Conservation (phyloP, 2,888 invertebrate genomes). For the Melieria crassipennis region DNA sequence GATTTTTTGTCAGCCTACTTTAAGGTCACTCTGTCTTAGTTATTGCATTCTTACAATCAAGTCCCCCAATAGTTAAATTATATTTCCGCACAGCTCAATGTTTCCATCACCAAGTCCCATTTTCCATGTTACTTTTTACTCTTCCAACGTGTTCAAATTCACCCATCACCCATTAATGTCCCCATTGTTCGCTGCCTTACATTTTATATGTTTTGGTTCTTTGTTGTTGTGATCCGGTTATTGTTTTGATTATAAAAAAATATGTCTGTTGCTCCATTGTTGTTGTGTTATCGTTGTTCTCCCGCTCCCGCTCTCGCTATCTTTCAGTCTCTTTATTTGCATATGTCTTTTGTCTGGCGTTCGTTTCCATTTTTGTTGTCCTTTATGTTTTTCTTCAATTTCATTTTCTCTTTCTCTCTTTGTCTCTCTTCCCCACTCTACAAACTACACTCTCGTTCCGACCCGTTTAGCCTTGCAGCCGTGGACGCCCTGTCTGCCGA, state of each 20-base stretch:
- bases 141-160: constrained; percentile 30
- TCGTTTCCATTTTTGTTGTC: constrained; percentile 43
- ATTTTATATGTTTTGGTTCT: constrained; percentile 29
- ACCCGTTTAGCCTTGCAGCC: constrained; percentile 63
- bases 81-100: too few species aligned
- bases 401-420: constrained; percentile 44
- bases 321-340: constrained; percentile 44
- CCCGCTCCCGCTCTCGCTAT: constrained; percentile 42
- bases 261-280: constrained; percentile 31
- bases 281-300: constrained; percentile 45
- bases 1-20: too few species aligned
- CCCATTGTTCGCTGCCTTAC: constrained; percentile 14
- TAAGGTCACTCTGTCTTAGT: too few species aligned
- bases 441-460: constrained; percentile 25
- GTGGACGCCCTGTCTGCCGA: constrained; percentile 66
- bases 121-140: too few species aligned
- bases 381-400: constrained; percentile 1
- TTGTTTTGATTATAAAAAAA: constrained; percentile 3
- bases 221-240: constrained; percentile 29
- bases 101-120: too few species aligned
- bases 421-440: constrained; percentile 57
- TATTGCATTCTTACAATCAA: too few species aligned
- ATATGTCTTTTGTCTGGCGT: constrained; percentile 29
- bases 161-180: constrained; percentile 36
- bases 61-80: too few species aligned